A percentile compares a stretch with the other conserved stretches of the same genome.
Conservation (phyloP, 2,797 vertebrate species). For the Smutsia temminckii region DNA sequence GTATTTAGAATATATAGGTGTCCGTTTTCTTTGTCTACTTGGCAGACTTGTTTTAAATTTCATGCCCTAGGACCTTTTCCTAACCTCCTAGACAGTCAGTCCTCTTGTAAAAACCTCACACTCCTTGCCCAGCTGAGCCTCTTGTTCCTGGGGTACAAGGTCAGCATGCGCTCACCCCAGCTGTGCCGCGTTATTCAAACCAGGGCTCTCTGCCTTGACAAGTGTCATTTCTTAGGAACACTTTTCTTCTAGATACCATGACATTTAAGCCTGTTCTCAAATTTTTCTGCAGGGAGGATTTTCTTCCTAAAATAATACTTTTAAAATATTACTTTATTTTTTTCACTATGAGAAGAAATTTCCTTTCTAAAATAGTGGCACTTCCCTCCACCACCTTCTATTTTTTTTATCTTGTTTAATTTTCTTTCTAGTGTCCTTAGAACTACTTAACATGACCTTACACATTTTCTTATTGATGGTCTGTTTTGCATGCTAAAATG, state of each 20-base stretch:
- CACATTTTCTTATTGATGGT: neutral
- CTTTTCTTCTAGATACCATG: neutral
- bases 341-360: neutral
- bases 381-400: too few species aligned
- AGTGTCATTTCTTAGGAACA: neutral
- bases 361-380: neutral
- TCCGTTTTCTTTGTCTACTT: neutral
- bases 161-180: neutral
- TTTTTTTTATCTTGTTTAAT: neutral
- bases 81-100: neutral
- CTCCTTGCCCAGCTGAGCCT: neutral
- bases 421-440: neutral
- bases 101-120: neutral
- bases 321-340: too few species aligned
- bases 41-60: neutral
- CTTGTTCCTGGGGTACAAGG: neutral
- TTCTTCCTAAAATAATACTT: neutral
- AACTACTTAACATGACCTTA: neutral
- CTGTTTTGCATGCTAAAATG: neutral
- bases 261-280: neutral
- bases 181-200: neutral
- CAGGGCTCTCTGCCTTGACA: neutral
- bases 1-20: neutral
- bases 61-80: neutral
- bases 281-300: neutral